Conservation (phyloP, 2,888 invertebrate genomes). For the Lamellibrachia columna region DNA sequence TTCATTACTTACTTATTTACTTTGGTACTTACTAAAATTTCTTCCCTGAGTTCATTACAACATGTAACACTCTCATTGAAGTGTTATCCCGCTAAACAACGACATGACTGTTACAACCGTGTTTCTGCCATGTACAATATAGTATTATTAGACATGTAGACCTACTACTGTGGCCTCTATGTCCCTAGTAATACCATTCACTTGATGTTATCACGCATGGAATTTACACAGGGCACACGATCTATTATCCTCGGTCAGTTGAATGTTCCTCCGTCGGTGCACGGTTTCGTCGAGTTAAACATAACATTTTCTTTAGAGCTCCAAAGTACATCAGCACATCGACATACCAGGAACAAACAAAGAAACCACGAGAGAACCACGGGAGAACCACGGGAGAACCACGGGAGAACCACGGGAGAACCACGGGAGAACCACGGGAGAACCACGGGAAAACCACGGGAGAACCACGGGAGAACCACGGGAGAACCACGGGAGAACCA, state of each 20-base stretch:
- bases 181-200: background rate
- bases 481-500: background rate
- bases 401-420: too few relatives aligned
- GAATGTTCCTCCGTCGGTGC: background rate
- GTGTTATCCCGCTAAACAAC: background rate
- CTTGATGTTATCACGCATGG: background rate
- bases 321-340: too few relatives aligned
- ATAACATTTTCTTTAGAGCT: background rate
- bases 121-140: background rate
- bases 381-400: too few relatives aligned
- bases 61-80: too few relatives aligned
- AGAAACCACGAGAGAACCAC: too few relatives aligned
- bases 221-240: background rate
- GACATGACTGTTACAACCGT: background rate
- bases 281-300: background rate
- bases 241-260: background rate
- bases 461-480: background rate
- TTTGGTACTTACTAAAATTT: too few relatives aligned
- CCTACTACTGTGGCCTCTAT: background rate
- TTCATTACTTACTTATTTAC: background rate
- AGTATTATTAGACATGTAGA: background rate
- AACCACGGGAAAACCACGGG: background rate
- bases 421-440: background rate
- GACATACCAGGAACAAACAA: too few relatives aligned
- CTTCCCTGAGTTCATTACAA: too few relatives aligned